Evolutionary conservation across 1,140 invertebrate species (phyloP).

Genomic region (Adoxophyes honmai): DNA sequence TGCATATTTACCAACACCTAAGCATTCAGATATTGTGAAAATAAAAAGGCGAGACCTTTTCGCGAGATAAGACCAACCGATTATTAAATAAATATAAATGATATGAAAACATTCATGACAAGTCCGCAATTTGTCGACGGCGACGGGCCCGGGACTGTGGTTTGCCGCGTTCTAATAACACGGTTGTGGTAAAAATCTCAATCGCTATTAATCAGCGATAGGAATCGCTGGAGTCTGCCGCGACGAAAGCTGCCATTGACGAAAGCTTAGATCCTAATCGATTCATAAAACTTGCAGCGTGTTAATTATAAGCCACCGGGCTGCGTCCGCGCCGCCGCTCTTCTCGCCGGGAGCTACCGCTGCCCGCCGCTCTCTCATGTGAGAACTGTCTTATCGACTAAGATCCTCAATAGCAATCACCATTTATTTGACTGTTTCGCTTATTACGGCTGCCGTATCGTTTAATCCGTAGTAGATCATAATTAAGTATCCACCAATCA

Average conservation of each 20-base stretch:
- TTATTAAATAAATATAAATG: conserved; percentile 42
- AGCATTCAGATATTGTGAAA: neutral
- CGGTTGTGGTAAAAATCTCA: conserved; percentile 62
- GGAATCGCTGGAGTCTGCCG: conserved; percentile 41
- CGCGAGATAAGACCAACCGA: conserved; percentile 22
- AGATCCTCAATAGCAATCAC: conserved; percentile 51
- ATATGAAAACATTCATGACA: conserved; percentile 41
- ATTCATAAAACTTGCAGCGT: conserved; percentile 73
- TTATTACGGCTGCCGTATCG: conserved; percentile 35
- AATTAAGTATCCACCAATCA: too few species aligned
- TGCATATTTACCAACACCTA: conserved; percentile 14
- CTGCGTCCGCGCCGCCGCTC: conserved; percentile 27
- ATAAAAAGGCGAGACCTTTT: conserved; percentile 6
- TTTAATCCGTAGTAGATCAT: too few species aligned
- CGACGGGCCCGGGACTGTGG: conserved; percentile 38
- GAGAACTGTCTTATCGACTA: conserved; percentile 56
- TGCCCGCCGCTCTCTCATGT: conserved; percentile 38
- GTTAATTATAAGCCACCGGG: conserved; percentile 76
- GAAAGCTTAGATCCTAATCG: conserved; percentile 76
- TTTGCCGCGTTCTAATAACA: conserved; percentile 65
- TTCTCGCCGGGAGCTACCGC: conserved; percentile 33
- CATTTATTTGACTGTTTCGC: conserved; percentile 51
- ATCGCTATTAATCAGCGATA: conserved; percentile 74
- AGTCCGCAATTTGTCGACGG: conserved; percentile 57
- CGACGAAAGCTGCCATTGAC: conserved; percentile 70